Base-by-base conservation (phyloP, 2,113 vertebrate species). In the Archilochus colubris region DNA sequence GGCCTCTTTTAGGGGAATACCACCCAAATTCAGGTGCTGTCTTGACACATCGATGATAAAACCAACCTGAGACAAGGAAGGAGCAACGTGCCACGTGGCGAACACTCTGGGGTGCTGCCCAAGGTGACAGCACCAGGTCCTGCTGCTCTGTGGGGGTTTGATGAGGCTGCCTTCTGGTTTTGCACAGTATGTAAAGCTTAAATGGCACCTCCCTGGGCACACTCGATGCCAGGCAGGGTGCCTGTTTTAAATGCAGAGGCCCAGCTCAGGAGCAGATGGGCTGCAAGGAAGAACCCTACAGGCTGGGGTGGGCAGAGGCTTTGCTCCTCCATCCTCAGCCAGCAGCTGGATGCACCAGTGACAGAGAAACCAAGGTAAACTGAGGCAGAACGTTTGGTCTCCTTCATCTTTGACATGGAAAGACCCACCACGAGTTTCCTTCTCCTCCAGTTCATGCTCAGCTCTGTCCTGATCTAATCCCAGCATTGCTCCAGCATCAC, bases 61-160 rank as follows among this genome's bases (percentile, higher is more conserved):
- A 8, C 1, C 0, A 5, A 40, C 40, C 40, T 40, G 40, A 3
- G 1, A 36, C 40, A 1, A 20, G 30, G 36, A 7, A 12, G 8
- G 63, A 48, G 92, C 50, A 18, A 30, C 3, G 40, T 96, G 95
- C 87, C 94, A 93, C 51, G 84, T 91, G 89, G 86, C 85, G 91
- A 79, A 91, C 20, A 3, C 66, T 62, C 5, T 73, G 4, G 0
- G 21, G 50, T 76, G 14, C 73, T 36, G 62, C 72, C 72, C 22
- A 0, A 0, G 20, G 2, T 14, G 23, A 9, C 11, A 74, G 4
- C 7, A 1, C 10, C 1, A 11, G 0, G 0, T 30, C 55, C 61
- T 9, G 30, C 16, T 17, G 20, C 92, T 38, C 72, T 0, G 3
- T 3, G 20, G 0, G 1, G 7, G 10, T 24, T 24, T 4, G 6